A percentile compares a stretch with the other conserved stretches of the same genome.
Evolutionary conservation across 2,888 invertebrate species (phyloP).

Genomic region (Netelia fuscicornis): DNA sequence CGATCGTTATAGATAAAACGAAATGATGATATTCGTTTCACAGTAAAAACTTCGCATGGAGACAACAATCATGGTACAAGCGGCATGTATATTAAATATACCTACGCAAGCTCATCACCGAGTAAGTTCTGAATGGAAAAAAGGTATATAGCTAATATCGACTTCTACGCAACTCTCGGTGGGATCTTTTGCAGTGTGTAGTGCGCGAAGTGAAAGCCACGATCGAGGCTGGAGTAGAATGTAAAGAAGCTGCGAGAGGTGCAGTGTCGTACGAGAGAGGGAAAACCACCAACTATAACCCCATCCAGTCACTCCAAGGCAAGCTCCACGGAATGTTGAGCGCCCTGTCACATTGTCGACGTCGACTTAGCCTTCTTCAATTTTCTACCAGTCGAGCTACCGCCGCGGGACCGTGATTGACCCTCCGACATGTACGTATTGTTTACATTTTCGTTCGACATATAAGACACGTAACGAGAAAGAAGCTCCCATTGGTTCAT

Average conservation of each 20-base stretch:
- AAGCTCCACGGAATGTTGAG: slow-evolving; percentile 81
- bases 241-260: slow-evolving; percentile 78
- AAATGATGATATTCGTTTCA: too few relatives aligned
- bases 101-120: neutral
- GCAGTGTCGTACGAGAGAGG: slow-evolving; percentile 67
- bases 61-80: neutral
- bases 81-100: neutral
- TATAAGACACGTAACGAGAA: neutral
- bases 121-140: neutral
- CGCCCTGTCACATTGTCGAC: slow-evolving; percentile 68
- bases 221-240: slow-evolving; percentile 79
- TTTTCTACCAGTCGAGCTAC: slow-evolving; percentile 47
- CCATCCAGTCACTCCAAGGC: slow-evolving; percentile 82
- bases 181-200: slow-evolving; percentile 48
- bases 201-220: slow-evolving; percentile 80
- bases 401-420: slow-evolving; percentile 54
- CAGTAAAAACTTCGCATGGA: too few relatives aligned
- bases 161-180: neutral
- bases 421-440: slow-evolving; percentile 60
- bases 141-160: neutral
- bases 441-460: slow-evolving; percentile 15
- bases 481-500: neutral
- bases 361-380: slow-evolving; percentile 70
- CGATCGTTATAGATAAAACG: too few relatives aligned
- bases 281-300: slow-evolving; percentile 64